Evolutionary conservation across 2,888 invertebrate species (phyloP), one percentile per base, ranked within the genome.

Genomic region (Rhimphoctona megacephalus): DNA sequence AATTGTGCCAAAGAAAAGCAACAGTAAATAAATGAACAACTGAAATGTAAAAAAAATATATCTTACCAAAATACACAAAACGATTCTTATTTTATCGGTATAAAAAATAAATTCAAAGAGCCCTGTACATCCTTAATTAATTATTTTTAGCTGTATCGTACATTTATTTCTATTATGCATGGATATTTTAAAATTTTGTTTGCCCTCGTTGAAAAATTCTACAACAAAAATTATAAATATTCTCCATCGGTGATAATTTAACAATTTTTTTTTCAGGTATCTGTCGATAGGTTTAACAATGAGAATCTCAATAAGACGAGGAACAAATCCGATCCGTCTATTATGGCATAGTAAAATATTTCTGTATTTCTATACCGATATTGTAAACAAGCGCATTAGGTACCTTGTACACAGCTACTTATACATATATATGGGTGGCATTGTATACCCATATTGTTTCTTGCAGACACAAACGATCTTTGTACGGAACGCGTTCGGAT

Each of bases 381-480:
- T 61, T 17, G 43, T 61, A 30, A 46, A 76, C 76, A 43, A 61
- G 64, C 46, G n/a, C 43, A 74, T 61, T 72, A 61, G 46, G 43
- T n/a, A 22, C 7, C 61, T 46, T 46, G 33, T 36, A 72, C 33
- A 80, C 83, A 11, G 43, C 14, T 43, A 11, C 43, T 11, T 11
- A 43, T 43, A 11, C 11, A 14, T 43, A 43, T 43, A 43, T 43
- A 39, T 14, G 14, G 2, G 1, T 43, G 11, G 43, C 11, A 14
- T 43, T 43, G 14, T 43, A 43, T 43, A 43, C 11, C 43, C 43
- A 43, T 14, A 43, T 43, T 43, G 43, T 43, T 14, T 11, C 43
- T 43, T 43, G 11, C 43, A 43, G 43, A 43, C 14, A 43, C 43
- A 64, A 76, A n/a, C 43, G 70, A 86, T 86, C 73, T 83, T 39